Base-by-base conservation (phyloP, 1,140 invertebrate species). In the Anthonomus grandis region DNA sequence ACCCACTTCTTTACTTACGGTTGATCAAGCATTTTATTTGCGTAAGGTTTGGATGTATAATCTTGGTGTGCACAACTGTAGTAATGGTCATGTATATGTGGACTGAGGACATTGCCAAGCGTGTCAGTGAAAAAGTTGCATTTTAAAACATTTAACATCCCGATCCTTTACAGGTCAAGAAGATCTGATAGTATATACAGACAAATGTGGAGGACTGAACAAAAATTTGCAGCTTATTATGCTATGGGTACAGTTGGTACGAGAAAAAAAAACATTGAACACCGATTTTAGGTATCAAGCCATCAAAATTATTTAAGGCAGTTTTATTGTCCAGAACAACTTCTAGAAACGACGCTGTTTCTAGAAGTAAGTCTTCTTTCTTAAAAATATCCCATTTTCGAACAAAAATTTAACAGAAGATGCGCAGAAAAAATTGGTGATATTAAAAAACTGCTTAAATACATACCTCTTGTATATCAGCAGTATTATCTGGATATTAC, bases 21-120 rank as follows among this genome's bases (percentile, higher is more conserved):
- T 31, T 31, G 27, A n/a, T 45, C 50, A 27, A 44, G 50, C 50
- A 5, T 53, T 53, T 45, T 53, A 44, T 46, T 22, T 54, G 8
- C 15, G 51, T 24, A 54, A 54, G 25, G 37, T 8, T 3, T 34
- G 2, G 25, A 39, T 12, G 24, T 24, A 21, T n/a, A 46, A n/a
- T n/a, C n/a, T n/a, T n/a, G n/a, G n/a, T n/a, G n/a, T n/a, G n/a
- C n/a, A n/a, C n/a, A n/a, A n/a, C 17, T 3, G 51, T 34, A 25
- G 21, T 5, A 31, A 24, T 9, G 41, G 37, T 17, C 5, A 17
- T 9, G n/a, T n/a, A n/a, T n/a, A n/a, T n/a, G n/a, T n/a, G 6
- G 39, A 13, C 51, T 18, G 25, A 54, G 46, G 39, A 54, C 31
- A 12, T 54, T 4, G 39, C 51, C 3, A 54, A 54, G 12, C 8